Base-by-base conservation (phyloP, 2,888 invertebrate genomes). In the Cyrtodaria siliqua region DNA sequence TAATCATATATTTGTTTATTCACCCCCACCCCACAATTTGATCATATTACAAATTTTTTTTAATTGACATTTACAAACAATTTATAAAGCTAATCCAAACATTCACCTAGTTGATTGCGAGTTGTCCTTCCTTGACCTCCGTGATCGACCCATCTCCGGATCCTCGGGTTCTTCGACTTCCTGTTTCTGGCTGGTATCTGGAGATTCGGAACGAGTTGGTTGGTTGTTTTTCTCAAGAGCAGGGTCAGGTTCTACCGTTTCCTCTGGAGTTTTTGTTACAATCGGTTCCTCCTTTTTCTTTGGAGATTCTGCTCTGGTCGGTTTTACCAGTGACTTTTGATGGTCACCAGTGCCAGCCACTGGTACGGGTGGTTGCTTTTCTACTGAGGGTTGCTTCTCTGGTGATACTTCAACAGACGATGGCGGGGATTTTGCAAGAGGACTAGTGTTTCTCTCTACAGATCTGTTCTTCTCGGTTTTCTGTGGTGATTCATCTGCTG, bases 401-500 rank as follows among this genome's bases (percentile, higher is more conserved):
- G 77, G 69, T n/a, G 71, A 74, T 18, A 57, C 70, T 62, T 62
- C 71, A 40, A 74, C 57, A 9, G 71, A 55, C 18, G 74, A 68
- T n/a, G 73, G 59, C 23, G 71, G 71, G 23, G 55, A 55, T 16
- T 53, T 44, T 14, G 63, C 50, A 0, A 68, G 52, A 12, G 72
- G 66, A 24, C n/a, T 23, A 2, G 53, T 26, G 29, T 61, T 56
- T 33, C 56, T 26, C 56, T 52, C 44, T 8, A 76, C 52, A 56
- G 69, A 56, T 27, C 66, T 61, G 52, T 63, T 24, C 20, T 68
- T 40, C 38, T 44, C 20, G 23, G 62, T 44, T 24, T 72, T 71
- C 42, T 72, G 66, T 4, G 78, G 78, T 2, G 82, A 82, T 20
- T 83, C 82, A 74, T 83, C 82, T 23, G 60, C 62, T 56, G 33